These are phyloP conservation scores for Reticulitermes lucifugus DNA, from an alignment of 2,888 invertebrate genomes.

Conservation along the genomic window DNA sequence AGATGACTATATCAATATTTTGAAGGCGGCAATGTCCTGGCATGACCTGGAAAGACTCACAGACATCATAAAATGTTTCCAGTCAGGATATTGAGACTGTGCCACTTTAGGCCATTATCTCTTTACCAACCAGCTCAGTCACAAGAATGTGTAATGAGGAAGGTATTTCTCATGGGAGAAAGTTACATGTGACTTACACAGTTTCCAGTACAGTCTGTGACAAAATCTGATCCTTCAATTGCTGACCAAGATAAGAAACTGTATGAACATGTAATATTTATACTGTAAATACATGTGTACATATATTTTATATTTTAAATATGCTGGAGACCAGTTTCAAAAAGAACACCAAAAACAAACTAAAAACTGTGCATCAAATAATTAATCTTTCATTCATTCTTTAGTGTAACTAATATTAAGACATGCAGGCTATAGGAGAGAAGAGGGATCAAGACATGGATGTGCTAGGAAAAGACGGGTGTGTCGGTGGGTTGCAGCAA, in stretches of 20 bases:
- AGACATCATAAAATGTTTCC: too few relatives aligned
- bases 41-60: too few relatives aligned
- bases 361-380: slow-evolving; percentile 20
- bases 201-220: too few relatives aligned
- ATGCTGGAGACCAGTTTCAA: slow-evolving; percentile 47
- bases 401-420: neutral
- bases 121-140: too few relatives aligned
- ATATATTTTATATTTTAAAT: slow-evolving; percentile 29
- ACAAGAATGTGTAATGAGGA: too few relatives aligned
- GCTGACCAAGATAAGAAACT: neutral
- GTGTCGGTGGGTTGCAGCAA: neutral
- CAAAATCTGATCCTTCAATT: slow-evolving; percentile 3
- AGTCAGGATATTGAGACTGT: too few relatives aligned
- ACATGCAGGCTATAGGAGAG: neutral
- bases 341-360: neutral
- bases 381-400: neutral
- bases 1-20: too few relatives aligned
- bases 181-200: too few relatives aligned
- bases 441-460: slow-evolving; percentile 1
- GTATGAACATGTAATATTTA: slow-evolving; percentile 29
- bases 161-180: too few relatives aligned
- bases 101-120: too few relatives aligned
- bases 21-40: too few relatives aligned
- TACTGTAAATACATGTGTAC: slow-evolving; percentile 33
- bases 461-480: neutral